phyloP scores from a whole-genome alignment of 2,797 vertebrate genomes.

The Acrocephalus scirpaceus region DNA sequence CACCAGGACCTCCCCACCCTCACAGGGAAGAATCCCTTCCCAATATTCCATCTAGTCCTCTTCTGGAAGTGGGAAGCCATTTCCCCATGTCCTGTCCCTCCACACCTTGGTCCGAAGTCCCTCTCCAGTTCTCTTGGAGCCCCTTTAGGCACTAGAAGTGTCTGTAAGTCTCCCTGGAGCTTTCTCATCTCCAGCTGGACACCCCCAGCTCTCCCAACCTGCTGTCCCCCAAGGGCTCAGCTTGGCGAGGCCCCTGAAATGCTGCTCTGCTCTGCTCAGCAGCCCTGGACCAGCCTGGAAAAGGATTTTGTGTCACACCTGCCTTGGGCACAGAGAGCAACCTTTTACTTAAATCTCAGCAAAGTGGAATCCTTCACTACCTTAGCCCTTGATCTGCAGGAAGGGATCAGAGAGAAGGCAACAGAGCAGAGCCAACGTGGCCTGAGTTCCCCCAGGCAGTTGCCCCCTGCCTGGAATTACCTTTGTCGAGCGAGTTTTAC shows the following conservation, averaged over 20 bases:
- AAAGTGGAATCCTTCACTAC: not conserved
- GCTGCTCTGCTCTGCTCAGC: not conserved
- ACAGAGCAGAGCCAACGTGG: not conserved
- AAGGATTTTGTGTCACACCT: not conserved
- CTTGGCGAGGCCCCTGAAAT: not conserved
- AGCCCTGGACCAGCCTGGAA: not conserved
- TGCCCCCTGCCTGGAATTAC: slow-evolving; percentile 57
- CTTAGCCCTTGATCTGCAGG: not conserved
- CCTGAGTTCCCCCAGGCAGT: rapidly evolving
- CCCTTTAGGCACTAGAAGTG: not conserved
- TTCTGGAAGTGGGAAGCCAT: not conserved
- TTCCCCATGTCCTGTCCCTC: not conserved
- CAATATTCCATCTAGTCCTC: too few relatives aligned
- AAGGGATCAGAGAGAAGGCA: not conserved
- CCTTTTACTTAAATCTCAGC: not conserved
- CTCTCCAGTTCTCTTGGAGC: not conserved
- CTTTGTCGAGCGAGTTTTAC: slow-evolving; percentile 98
- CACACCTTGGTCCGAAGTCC: rapidly evolving
- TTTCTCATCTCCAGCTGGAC: not conserved
- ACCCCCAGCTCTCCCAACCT: not conserved
- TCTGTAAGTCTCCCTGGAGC: not conserved
- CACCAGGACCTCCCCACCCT: not conserved
- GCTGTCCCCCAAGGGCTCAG: not conserved
- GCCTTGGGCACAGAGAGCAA: not conserved
- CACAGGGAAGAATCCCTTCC: rapidly evolving